Percentiles rank a stretch among this genome's conserved stretches.
Evolutionary conservation across 1,140 invertebrate genomes (phyloP).

Genomic region (Neoseiulus cucumeris): DNA sequence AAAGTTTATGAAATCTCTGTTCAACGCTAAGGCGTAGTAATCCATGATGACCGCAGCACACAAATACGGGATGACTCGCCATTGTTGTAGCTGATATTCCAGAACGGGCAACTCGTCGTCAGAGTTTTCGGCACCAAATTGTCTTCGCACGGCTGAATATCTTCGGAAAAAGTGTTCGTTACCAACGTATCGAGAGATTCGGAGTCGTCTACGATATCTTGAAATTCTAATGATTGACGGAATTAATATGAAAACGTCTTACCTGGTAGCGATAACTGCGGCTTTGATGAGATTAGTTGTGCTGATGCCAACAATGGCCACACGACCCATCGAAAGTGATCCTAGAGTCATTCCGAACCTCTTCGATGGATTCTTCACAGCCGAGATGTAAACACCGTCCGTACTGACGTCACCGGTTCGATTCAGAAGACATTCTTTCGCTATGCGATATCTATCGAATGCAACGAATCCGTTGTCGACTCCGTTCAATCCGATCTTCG

Average conservation of each 20-base stretch:
- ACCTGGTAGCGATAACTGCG: constrained; percentile 50
- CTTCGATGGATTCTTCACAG: constrained; percentile 14
- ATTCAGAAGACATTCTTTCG: constrained; percentile 58
- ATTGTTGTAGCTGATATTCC: constrained; percentile 84
- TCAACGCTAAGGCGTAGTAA: constrained; percentile 43
- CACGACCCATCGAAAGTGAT: constrained; percentile 58
- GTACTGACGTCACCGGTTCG: constrained; percentile 63
- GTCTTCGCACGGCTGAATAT: constrained; percentile 67
- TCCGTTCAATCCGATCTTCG: constrained; percentile 68
- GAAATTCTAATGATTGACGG: neutral
- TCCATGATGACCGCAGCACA: constrained; percentile 56
- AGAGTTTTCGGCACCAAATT: constrained; percentile 51
- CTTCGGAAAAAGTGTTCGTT: constrained; percentile 25
- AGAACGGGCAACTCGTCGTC: constrained; percentile 53
- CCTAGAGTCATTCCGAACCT: constrained; percentile 43
- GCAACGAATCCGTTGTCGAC: constrained; percentile 75
- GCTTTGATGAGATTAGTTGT: constrained; percentile 44
- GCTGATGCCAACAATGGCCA: constrained; percentile 44
- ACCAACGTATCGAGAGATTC: neutral
- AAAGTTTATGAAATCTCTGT: constrained; percentile 34
- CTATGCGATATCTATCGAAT: constrained; percentile 65
- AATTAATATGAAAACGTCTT: neutral
- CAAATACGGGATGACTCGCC: constrained; percentile 66
- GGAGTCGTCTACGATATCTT: neutral
- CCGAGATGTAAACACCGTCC: constrained; percentile 57